Base-by-base conservation (phyloP, 1,140 invertebrate genomes). In the Heliconius eleuchia region DNA sequence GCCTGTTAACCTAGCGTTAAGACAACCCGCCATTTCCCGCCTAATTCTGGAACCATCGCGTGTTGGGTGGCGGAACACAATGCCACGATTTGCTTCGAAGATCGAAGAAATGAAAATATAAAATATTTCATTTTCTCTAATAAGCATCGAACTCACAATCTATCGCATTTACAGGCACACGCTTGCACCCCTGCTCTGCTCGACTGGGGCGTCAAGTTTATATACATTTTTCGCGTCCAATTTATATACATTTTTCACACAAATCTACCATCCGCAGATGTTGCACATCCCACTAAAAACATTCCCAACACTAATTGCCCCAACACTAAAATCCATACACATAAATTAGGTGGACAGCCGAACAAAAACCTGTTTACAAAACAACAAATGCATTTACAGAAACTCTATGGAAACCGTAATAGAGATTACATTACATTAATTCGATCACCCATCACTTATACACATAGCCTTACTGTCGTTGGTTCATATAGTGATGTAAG, bases 401-500 rank as follows among this genome's bases (percentile, higher is more conserved):
- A 66, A 66, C 60, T 18, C 60, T 66, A 13, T 66, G 60, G 2
- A 30, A 66, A 66, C 6, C 27, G 27, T 23, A 66, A 66, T 66
- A 66, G 60, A 66, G 60, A 27, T 66, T 66, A 66, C 0, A 66
- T 30, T 66, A 66, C 23, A 18, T 66, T 5, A n/a, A 4, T 66
- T 66, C 4, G 8, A 66, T 30, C 16, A 9, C 9, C 3, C 27
- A 66, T 66, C 60, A 13, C 60, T 66, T 3, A 23, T 23, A 23
- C 23, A 66, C 23, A 30, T 66, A 13, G 60, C 9, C 16, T 72
- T n/a, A 72, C 71, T 19, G 71, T 39, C 71, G 72, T 79, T 80
- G 78, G 74, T 83, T 83, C 79, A 81, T 83, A 57, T 57, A n/a
- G 52, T 55, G 42, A 55, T 55, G 52, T 19, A 46, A 46, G 13